Conservation (phyloP, 2,113 vertebrate species). For the Catagonus wagneri region DNA sequence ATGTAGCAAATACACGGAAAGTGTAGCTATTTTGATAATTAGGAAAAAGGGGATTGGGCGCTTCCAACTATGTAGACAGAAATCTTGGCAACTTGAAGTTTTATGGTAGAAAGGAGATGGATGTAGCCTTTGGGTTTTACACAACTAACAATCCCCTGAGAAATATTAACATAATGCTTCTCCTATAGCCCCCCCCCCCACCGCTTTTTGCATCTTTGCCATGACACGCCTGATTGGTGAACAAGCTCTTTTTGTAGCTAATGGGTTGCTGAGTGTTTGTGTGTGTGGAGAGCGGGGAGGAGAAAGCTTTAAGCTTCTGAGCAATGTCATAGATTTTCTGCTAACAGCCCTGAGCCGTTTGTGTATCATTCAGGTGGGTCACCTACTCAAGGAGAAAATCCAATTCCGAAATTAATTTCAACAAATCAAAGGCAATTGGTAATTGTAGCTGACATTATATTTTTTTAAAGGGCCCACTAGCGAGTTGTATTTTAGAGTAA, state of each 20-base stretch:
- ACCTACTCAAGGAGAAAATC: background rate
- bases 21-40: background rate
- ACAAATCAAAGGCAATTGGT: conserved; percentile 2
- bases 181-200: background rate
- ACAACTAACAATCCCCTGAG: background rate
- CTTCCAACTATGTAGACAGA: background rate
- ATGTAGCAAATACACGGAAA: accelerated
- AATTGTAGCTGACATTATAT: background rate
- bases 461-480: background rate
- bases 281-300: background rate
- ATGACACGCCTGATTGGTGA: background rate
- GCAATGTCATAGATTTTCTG: background rate
- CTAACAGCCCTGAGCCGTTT: background rate
- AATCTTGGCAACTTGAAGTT: background rate
- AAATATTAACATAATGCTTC: background rate
- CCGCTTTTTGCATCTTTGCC: background rate
- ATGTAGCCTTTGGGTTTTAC: background rate
- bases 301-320: background rate
- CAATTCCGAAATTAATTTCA: conserved; percentile 53
- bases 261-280: background rate
- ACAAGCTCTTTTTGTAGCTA: background rate
- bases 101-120: background rate
- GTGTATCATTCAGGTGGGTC: background rate
- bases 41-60: background rate
- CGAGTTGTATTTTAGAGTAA: conserved; percentile 52